A percentile compares a stretch with the other conserved stretches of the same genome.
Conservation (phyloP, 1,140 invertebrate genomes). For the Sminthurides bifidus region DNA sequence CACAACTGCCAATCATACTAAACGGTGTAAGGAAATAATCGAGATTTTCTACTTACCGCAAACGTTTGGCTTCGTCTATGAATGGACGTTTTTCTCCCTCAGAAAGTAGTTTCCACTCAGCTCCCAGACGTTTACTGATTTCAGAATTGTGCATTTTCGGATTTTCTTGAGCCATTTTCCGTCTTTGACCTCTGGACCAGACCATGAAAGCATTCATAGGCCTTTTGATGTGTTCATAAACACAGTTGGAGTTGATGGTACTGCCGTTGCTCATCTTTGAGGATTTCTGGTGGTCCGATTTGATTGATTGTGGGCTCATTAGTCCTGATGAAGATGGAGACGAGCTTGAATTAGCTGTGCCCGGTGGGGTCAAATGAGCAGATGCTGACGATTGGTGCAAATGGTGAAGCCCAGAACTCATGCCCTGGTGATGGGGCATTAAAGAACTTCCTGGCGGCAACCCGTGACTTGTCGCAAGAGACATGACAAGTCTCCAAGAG, state of each 20-base stretch:
- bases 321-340: too few relatives aligned
- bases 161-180: constrained; percentile 96
- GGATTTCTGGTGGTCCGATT: too few relatives aligned
- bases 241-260: too few relatives aligned
- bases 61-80: constrained; percentile 34
- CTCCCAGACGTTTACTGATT: constrained; percentile 67
- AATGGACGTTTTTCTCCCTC: constrained; percentile 81
- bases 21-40: not conserved
- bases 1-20: not conserved
- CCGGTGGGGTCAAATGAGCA: too few relatives aligned
- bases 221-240: constrained; percentile 70
- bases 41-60: constrained; percentile 29
- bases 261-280: too few relatives aligned
- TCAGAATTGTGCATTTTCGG: constrained; percentile 85
- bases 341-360: too few relatives aligned
- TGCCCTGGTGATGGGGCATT: not conserved
- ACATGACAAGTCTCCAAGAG: too few relatives aligned
- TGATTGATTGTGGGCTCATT: too few relatives aligned
- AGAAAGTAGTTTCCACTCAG: constrained; percentile 94
- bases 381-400: too few relatives aligned
- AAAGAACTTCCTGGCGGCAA: not conserved
- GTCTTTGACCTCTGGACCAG: constrained; percentile 65
- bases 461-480: too few relatives aligned
- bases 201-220: constrained; percentile 93
- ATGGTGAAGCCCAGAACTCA: too few relatives aligned